Evolutionary conservation across 2,113 vertebrate genomes (phyloP).

Genomic region (Takifugu bimaculatus): DNA sequence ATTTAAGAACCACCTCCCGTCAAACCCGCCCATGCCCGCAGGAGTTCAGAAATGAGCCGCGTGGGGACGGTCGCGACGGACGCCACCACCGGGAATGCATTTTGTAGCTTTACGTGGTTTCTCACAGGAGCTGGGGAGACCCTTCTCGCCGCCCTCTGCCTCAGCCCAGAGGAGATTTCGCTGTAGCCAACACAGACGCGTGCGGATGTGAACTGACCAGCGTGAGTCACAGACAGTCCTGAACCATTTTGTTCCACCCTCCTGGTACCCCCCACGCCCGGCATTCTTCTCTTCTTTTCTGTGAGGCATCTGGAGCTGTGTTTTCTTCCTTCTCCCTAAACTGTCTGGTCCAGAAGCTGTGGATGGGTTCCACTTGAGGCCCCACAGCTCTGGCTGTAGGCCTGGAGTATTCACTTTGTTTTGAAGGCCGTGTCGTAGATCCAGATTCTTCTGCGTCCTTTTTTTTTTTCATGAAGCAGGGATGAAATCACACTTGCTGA

Average conservation of each 20-base stretch:
- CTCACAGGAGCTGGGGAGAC: neutral
- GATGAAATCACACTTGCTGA: constrained; percentile 39
- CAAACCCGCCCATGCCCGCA: constrained; percentile 20
- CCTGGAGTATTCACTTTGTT: constrained; percentile 42
- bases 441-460: constrained; percentile 15
- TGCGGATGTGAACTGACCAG: constrained; percentile 33
- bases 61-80: constrained; percentile 41
- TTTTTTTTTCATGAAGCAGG: constrained; percentile 39
- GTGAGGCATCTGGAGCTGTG: constrained; percentile 30
- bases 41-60: constrained; percentile 46
- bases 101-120: constrained; percentile 57
- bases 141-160: constrained; percentile 32
- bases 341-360: constrained; percentile 40
- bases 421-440: constrained; percentile 54
- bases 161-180: constrained; percentile 56
- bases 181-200: constrained; percentile 53
- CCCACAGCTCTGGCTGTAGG: constrained; percentile 27
- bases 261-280: neutral
- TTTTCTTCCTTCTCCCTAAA: constrained; percentile 1
- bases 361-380: constrained; percentile 43
- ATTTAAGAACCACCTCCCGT: constrained; percentile 48
- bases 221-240: constrained; percentile 28
- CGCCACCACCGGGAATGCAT: constrained; percentile 27
- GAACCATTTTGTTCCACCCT: constrained; percentile 32
- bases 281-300: constrained; percentile 39